phyloP scores from a whole-genome alignment of 2,888 invertebrate species.

The Pristionchus fissidentatus region DNA sequence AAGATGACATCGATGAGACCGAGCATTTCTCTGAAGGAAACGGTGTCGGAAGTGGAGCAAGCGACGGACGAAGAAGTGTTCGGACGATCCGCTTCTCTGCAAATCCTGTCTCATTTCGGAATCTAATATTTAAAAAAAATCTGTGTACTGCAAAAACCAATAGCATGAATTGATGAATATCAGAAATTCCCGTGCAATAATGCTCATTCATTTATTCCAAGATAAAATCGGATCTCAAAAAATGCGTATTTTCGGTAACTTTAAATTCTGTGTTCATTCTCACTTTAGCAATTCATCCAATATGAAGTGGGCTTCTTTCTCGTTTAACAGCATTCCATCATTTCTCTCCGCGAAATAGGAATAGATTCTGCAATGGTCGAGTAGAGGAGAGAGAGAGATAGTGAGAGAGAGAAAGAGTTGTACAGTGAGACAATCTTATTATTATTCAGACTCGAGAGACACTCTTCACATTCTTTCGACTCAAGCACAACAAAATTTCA shows the following conservation, averaged over 20 bases:
- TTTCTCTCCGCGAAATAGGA: constrained; percentile 35
- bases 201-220: too few species aligned
- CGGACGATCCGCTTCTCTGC: constrained; percentile 21
- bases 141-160: too few species aligned
- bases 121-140: too few species aligned
- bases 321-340: constrained; percentile 21
- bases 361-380: not conserved
- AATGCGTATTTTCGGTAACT: too few species aligned
- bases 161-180: too few species aligned
- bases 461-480: too few species aligned
- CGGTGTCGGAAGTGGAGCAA: constrained; percentile 25
- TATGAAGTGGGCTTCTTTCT: constrained; percentile 33
- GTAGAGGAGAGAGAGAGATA: not conserved
- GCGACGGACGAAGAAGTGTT: constrained; percentile 14
- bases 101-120: not conserved
- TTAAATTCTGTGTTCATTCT: too few species aligned
- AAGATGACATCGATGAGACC: constrained; percentile 44
- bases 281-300: constrained; percentile 11
- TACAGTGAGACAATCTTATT: too few species aligned
- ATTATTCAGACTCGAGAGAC: too few species aligned
- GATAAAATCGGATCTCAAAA: too few species aligned
- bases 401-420: not conserved
- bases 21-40: constrained; percentile 18
- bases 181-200: too few species aligned
- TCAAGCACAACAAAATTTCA: too few species aligned